A percentile compares a stretch with the other conserved stretches of the same genome.
Conservation (phyloP, 2,888 invertebrate species). For the Drosophila kokeensis region DNA sequence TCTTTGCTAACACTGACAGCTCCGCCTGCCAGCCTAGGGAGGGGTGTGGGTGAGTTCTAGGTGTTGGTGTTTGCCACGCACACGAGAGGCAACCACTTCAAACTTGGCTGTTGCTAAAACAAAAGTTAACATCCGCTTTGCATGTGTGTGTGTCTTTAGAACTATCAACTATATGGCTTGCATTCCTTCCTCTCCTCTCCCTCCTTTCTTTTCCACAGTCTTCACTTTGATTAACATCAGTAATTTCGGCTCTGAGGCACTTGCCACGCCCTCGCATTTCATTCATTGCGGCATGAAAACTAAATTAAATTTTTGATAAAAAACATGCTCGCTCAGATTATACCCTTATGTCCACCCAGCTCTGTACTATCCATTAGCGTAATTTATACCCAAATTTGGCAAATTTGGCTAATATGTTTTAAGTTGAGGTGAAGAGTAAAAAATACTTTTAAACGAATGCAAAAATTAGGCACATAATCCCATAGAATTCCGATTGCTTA, state of each 20-base stretch:
- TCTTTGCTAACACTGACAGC: slow-evolving; percentile 51
- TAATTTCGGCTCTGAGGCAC: slow-evolving; percentile 62
- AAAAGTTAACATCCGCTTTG: slow-evolving; percentile 71
- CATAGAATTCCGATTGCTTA: neutral
- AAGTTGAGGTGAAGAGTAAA: neutral
- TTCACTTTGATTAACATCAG: slow-evolving; percentile 74
- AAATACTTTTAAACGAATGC: neutral
- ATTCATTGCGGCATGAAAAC: slow-evolving; percentile 61
- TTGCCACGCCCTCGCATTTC: slow-evolving; percentile 57
- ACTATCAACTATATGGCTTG: slow-evolving; percentile 6
- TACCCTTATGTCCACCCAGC: slow-evolving; percentile 17
- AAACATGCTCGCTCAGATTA: neutral
- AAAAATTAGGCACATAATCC: no score
- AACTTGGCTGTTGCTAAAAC: slow-evolving; percentile 78
- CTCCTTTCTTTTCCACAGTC: slow-evolving; percentile 22
- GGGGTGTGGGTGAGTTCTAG: slow-evolving; percentile 15
- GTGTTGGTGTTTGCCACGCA: slow-evolving; percentile 70
- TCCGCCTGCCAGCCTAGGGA: neutral
- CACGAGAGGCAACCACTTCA: slow-evolving; percentile 66
- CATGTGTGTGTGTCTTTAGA: slow-evolving; percentile 33
- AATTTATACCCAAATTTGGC: neutral
- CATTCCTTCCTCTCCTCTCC: neutral
- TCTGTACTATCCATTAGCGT: neutral
- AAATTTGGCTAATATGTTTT: neutral
- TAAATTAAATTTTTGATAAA: slow-evolving; percentile 48